phyloP scores from a whole-genome alignment of 2,888 invertebrate species.

The Pseudolycoriella hygida region DNA sequence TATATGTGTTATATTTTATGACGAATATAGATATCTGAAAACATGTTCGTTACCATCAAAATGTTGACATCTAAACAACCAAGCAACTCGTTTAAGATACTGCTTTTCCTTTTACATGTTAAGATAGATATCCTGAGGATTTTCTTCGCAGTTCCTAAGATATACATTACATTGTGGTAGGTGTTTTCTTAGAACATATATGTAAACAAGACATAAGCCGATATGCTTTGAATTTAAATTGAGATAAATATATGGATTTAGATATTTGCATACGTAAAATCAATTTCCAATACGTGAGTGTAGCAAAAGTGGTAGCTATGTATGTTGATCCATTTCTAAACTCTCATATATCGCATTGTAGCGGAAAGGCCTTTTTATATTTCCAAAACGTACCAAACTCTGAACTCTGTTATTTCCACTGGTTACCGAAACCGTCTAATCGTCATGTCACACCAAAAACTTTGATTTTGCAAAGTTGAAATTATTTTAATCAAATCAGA shows the following conservation, averaged over 20 bases:
- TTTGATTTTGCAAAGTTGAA: too few species aligned
- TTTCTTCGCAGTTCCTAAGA: background rate
- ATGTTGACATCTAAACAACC: slow-evolving; percentile 4
- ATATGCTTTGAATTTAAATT: slow-evolving; percentile 4
- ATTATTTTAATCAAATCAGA: too few species aligned
- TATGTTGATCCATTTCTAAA: background rate
- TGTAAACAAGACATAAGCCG: slow-evolving; percentile 2
- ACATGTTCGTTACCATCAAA: background rate
- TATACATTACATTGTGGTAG: background rate
- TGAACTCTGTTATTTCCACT: too few species aligned
- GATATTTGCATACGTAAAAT: slow-evolving; percentile 4
- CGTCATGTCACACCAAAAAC: too few species aligned
- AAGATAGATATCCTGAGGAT: background rate
- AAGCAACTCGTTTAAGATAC: background rate
- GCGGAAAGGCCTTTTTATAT: too few species aligned
- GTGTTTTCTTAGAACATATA: background rate
- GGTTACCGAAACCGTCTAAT: too few species aligned
- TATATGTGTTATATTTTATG: background rate
- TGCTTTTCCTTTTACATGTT: background rate
- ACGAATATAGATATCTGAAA: background rate
- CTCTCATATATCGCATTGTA: too few species aligned
- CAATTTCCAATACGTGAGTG: slow-evolving; percentile 2
- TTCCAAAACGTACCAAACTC: too few species aligned
- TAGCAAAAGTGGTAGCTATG: background rate
- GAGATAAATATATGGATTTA: slow-evolving; percentile 3